Evolutionary conservation across 2,797 vertebrate species (phyloP).

Genomic region (Cuculus canorus): DNA sequence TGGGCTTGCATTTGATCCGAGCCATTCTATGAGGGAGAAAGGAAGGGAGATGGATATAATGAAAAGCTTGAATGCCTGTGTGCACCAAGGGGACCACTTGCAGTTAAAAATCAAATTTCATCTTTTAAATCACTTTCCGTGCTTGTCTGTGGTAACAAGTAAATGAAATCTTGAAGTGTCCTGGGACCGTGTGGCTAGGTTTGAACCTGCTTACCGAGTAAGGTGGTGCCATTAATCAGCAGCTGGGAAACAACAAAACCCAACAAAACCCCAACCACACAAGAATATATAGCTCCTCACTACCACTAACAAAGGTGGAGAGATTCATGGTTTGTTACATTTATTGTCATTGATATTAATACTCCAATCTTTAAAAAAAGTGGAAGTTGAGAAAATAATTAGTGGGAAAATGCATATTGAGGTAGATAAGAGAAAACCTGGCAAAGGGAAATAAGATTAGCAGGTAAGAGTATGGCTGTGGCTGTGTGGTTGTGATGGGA

Average conservation of each 20-base stretch:
- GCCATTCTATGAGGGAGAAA: constrained; percentile 56
- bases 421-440: neutral
- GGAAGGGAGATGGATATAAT: constrained; percentile 61
- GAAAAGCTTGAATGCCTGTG: constrained; percentile 69
- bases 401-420: neutral
- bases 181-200: constrained; percentile 55
- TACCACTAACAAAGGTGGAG: neutral
- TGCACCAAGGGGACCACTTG: constrained; percentile 64
- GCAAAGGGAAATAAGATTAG: neutral
- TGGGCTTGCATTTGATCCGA: constrained; percentile 65
- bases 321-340: neutral
- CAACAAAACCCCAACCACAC: neutral
- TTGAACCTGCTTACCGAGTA: constrained; percentile 38
- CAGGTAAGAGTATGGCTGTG: neutral
- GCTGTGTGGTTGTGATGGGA: neutral
- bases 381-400: neutral
- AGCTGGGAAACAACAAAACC: constrained; percentile 36
- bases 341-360: neutral
- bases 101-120: constrained; percentile 65
- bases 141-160: constrained; percentile 65
- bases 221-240: constrained; percentile 64
- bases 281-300: neutral
- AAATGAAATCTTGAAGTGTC: constrained; percentile 64
- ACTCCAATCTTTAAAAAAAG: neutral
- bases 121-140: constrained; percentile 63